Base-by-base conservation (phyloP, 2,797 vertebrate species). In the Carduelis carduelis region DNA sequence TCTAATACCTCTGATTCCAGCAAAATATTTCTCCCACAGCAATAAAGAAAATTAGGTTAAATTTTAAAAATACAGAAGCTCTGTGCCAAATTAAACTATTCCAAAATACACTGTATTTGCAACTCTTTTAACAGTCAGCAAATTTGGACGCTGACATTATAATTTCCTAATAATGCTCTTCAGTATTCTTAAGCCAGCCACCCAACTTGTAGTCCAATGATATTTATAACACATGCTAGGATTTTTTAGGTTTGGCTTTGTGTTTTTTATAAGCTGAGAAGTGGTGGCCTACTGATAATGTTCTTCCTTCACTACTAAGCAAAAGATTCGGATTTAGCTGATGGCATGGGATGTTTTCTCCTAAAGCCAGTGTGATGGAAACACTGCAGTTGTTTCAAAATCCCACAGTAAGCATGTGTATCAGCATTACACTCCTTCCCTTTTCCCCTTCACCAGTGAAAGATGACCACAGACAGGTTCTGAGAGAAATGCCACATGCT, bases 41-140 rank as follows among this genome's bases (percentile, higher is more conserved):
- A 90, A 88, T 63, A 71, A 85, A 68, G 79, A 89, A 83, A 89
- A 96, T 53, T 83, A 93, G 87, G 59, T 87, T 95, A 95, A 90
- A 56, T 82, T 94, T 94, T 92, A 89, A 96, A 96, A 95, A 96
- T 78, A 95, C 47, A 91, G 83, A 78, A 81, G 76, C 65, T 75
- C 57, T 75, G 78, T 77, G 92, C 79, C 84, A 94, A 87, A 91
- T 83, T 78, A 89, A 94, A 94, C 89, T 78, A 68, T 83, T 92
- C 70, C 59, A 93, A 94, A 82, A 87, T 26, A 80, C 46, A 63
- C 47, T 69, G 76, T 34, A 86, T 81, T 89, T 86, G 76, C 77
- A 92, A 90, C 44, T 85, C 75, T 43, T 56, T 86, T 68, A 68
- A 75, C 14, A 78, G 87, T 57, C 86, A 87, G 64, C 30, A 80